phyloP scores from a whole-genome alignment of 2,888 invertebrate species.

The Microchrysa polita region DNA sequence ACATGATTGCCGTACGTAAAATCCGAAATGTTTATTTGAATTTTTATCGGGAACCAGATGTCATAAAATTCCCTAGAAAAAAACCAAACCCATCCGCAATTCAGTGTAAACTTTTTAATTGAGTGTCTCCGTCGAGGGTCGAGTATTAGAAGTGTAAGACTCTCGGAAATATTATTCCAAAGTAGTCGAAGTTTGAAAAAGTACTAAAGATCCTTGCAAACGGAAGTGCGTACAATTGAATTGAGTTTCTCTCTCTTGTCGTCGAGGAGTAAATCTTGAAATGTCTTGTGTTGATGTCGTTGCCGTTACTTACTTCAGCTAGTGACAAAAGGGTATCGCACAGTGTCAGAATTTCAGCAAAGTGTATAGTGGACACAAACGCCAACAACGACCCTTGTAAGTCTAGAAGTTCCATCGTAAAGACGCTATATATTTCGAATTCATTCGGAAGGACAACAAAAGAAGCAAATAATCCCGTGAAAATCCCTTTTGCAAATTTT shows the following conservation, averaged over 20 bases:
- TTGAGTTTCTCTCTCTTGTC: background rate
- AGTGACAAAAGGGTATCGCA: background rate
- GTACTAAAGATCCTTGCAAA: background rate
- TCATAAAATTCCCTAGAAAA: conserved; percentile 29
- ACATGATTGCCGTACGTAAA: conserved; percentile 2
- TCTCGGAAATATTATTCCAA: conserved; percentile 22
- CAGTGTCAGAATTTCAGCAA: background rate
- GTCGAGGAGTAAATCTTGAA: background rate
- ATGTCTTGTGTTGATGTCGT: conserved; percentile 1
- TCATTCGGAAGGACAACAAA: background rate
- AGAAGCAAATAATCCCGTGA: background rate
- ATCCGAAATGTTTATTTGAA: conserved; percentile 9
- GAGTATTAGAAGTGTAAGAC: background rate
- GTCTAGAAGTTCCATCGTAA: background rate
- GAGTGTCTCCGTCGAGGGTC: conserved; percentile 21
- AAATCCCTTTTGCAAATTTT: background rate
- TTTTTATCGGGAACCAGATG: conserved; percentile 30
- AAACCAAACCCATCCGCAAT: conserved; percentile 32
- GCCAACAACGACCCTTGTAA: background rate
- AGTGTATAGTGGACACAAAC: background rate
- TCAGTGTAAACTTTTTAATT: conserved; percentile 33
- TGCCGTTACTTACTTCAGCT: too few species aligned
- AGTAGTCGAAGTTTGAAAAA: conserved; percentile 14
- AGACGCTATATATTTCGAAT: background rate
- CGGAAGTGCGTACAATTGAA: background rate